A percentile compares a stretch with the other conserved stretches of the same genome.
phyloP scores from a whole-genome alignment of 2,888 invertebrate genomes.

The Hirudinaria manillensis region DNA sequence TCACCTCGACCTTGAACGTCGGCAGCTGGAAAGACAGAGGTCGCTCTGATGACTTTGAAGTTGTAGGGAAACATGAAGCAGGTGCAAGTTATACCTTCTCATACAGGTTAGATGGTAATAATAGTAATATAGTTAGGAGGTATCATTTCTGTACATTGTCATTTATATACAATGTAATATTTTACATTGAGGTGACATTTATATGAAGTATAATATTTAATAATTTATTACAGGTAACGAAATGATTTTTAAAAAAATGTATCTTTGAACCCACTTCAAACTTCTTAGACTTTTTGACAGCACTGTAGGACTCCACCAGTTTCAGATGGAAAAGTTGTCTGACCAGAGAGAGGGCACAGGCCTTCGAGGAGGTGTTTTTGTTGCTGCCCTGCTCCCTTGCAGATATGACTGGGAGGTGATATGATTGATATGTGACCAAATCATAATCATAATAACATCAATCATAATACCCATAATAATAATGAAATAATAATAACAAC shows the following conservation, averaged over 20 bases:
- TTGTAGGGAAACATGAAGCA: no score
- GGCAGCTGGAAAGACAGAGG: neutral
- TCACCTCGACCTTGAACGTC: neutral
- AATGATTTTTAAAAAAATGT: no score
- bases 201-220: no score
- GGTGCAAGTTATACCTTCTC: no score
- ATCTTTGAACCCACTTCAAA: slow-evolving; percentile 60
- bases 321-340: slow-evolving; percentile 88
- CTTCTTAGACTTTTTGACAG: slow-evolving; percentile 66
- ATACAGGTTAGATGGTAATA: no score
- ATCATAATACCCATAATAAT: neutral
- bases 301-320: slow-evolving; percentile 78
- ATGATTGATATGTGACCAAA: neutral
- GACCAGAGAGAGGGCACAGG: slow-evolving; percentile 88
- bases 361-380: slow-evolving; percentile 91
- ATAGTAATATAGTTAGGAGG: no score
- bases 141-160: no score
- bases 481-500: neutral
- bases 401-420: slow-evolving; percentile 51
- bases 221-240: no score
- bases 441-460: neutral
- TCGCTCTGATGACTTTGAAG: no score
- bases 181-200: no score
- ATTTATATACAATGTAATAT: no score
- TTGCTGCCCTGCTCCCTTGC: slow-evolving; percentile 91